Conservation (phyloP, 1,140 invertebrate species). For the Portunus trituberculatus region DNA sequence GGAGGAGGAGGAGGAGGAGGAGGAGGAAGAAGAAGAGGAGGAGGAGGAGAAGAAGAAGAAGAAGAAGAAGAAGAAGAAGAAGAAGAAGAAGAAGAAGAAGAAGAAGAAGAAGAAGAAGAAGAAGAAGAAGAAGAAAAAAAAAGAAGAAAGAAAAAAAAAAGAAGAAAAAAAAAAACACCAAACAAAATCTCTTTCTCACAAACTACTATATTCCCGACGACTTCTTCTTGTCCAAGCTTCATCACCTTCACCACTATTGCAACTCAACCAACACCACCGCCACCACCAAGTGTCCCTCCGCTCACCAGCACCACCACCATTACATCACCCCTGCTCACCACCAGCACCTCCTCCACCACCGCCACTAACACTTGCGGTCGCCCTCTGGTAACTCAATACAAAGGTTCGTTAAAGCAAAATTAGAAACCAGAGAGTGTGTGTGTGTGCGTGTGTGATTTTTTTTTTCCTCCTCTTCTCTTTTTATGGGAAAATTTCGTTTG, state of each 20-base stretch:
- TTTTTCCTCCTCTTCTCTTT: constrained; percentile 20
- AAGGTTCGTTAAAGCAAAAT: constrained; percentile 61
- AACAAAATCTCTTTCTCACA: too few species aligned
- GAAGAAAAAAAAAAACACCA: not conserved
- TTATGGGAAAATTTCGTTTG: constrained; percentile 7
- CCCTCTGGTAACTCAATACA: constrained; percentile 49
- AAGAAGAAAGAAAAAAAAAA: not conserved
- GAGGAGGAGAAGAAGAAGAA: not conserved
- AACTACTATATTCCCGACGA: too few species aligned
- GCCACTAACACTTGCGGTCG: constrained; percentile 36
- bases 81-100: not conserved
- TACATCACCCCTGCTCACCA: not conserved
- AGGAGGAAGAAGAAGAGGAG: not conserved
- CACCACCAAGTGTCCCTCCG: not conserved
- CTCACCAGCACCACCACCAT: not conserved
- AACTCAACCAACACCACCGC: not conserved
- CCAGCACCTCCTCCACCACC: not conserved
- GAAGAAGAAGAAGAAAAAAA: not conserved
- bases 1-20: not conserved
- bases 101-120: not conserved
- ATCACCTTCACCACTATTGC: not conserved
- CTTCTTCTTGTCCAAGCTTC: too few species aligned
- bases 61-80: not conserved
- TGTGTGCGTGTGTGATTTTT: not conserved
- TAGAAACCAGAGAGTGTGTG: constrained; percentile 5